Evolutionary conservation across 1,140 invertebrate genomes (phyloP), one percentile per base, ranked within the genome.

Genomic region (Drosophila orena): DNA sequence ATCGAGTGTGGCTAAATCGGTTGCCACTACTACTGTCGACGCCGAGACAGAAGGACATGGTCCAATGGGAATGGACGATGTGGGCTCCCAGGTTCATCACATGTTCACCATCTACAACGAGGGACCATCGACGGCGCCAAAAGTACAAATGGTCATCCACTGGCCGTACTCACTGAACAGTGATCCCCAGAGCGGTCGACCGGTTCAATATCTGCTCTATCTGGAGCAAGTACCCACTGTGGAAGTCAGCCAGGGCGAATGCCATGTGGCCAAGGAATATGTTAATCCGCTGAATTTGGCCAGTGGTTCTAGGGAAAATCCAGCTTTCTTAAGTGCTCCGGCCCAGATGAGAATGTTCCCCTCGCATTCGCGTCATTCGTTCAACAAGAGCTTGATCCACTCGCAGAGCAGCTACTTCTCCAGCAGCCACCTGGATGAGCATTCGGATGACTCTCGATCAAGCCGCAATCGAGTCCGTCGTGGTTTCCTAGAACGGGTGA

Each of bases 131-230:
- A 94, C 95, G 81, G 96, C 98, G 3, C 94, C 95, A 7, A 94
- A 94, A 34, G 93, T 98, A 0, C 94, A 95, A 80, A 95, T 99
- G n/a, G 93, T 94, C 27, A 96, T 99, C 62, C 94, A 95, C 2
- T 98, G 98, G 98, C 98, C 98, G 0, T 95, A 96, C 85, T 97
- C 98, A 93, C 95, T 98, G 1, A 95, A 96, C 20, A 97, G 96
- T 79, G 94, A 96, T 14, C 95, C 95, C 93, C 12, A 70, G 30
- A 55, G 44, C 22, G 72, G 53, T 2, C 27, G 42, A 8, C 94
- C 96, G 78, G 97, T 97, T 43, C 98, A 98, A 92, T 98, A 98
- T 96, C 93, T 99, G 11, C 93, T 98, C 0, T 99, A 99, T 91
- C 93, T 98, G 43, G 97, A 98, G 92, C 95, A 96, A 65, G 79